Evolutionary conservation across 2,113 vertebrate genomes (phyloP), one percentile per base, ranked within the genome.

Genomic region (Indri indri): DNA sequence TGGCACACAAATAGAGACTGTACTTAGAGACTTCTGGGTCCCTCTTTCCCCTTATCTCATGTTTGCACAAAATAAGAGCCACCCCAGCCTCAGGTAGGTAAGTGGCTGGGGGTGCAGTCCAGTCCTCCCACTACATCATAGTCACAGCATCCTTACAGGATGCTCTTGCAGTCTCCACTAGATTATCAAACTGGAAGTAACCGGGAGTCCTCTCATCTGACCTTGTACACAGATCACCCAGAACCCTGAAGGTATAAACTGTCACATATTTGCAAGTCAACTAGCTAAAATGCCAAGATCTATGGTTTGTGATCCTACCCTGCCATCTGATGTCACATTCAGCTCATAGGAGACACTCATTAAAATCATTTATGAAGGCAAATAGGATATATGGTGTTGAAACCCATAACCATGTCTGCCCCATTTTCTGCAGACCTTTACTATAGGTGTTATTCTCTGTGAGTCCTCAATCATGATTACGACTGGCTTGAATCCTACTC

Each of bases 351-450:
- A 73, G 45, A 65, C 50, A 61, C 17, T 42, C 30, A 81, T 42
- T 59, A 79, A 90, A 79, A 90, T 82, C 13, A 93, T 20, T 59
- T 70, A 68, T 32, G 30, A 92, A 77, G 34, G 61, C 61, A 91
- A 40, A 74, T 6, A 84, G 22, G 52, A 37, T 57, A 7, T 30
- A 20, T 42, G 63, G 57, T 52, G 52, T 52, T 40, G 50, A 88
- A 79, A 73, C 37, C 25, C 42, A 57, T 65, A 88, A 54, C 52
- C 23, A 71, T 1, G 11, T 22, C 40, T 18, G 34, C 79, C 10
- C 54, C 80, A 79, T 66, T 54, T 95, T 96, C 63, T 87, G 13
- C 34, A 96, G 80, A 74, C 17, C 16, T 97, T 63, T 68, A n/a
- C 40, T 57, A 86, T 47, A 84, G 45, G 34, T 86, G 4, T 45